phyloP scores from a whole-genome alignment of 1,140 invertebrate species.

The Tyrophagus putrescentiae region DNA sequence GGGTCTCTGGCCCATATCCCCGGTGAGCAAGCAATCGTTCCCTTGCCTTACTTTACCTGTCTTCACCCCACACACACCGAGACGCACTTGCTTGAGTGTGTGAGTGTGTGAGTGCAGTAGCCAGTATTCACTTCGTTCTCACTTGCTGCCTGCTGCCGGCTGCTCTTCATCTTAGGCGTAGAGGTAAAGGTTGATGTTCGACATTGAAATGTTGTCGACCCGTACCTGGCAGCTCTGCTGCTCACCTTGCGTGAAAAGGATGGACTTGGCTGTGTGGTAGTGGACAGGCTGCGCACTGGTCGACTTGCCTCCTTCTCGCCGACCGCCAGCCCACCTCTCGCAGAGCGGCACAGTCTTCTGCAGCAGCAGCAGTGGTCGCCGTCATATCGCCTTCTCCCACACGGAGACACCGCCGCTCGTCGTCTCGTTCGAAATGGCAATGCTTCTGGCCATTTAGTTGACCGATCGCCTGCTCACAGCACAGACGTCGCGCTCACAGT shows the following conservation, averaged over 20 bases:
- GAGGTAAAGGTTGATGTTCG: constrained; percentile 10
- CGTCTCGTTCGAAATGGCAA: background rate
- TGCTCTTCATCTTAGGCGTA: background rate
- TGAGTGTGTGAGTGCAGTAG: too few relatives aligned
- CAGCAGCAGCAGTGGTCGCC: too few relatives aligned
- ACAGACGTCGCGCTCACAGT: background rate
- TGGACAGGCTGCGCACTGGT: constrained; percentile 1
- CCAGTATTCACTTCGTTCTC: too few relatives aligned
- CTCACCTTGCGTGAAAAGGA: constrained; percentile 8
- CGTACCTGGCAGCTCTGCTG: background rate
- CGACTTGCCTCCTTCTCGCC: background rate
- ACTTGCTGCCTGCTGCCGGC: too few relatives aligned
- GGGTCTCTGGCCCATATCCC: too few relatives aligned
- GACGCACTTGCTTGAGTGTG: too few relatives aligned
- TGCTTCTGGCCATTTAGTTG: constrained; percentile 7
- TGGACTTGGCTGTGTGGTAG: constrained; percentile 8
- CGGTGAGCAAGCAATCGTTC: too few relatives aligned
- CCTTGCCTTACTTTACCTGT: too few relatives aligned
- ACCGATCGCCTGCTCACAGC: background rate
- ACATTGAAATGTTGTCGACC: constrained; percentile 11
- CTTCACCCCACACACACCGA: too few relatives aligned
- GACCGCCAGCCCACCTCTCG: background rate
- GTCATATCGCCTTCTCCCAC: background rate
- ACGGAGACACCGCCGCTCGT: background rate
- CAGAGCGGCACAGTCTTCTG: too few relatives aligned